Conservation (phyloP, 2,888 invertebrate genomes). For the Plebejus melissa region DNA sequence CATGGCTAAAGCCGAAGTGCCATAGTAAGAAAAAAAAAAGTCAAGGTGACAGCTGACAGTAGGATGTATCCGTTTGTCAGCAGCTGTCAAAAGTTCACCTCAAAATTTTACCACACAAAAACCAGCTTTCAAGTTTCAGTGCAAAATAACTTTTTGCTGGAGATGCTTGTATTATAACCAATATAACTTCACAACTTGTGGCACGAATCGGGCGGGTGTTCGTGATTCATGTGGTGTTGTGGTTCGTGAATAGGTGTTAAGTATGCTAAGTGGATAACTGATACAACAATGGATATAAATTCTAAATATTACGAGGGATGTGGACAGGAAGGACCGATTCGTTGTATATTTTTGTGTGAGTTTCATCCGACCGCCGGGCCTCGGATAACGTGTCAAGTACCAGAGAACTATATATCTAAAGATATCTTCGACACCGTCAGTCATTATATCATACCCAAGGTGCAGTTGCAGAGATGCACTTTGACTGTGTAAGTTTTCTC, state of each 20-base stretch:
- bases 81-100: constrained; percentile 18
- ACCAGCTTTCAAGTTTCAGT: background rate
- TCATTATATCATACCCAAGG: constrained; percentile 91
- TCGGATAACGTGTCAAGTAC: constrained; percentile 89
- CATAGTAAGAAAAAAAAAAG: background rate
- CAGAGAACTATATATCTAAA: constrained; percentile 87
- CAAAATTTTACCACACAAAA: background rate
- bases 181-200: constrained; percentile 2
- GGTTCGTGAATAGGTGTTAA: constrained; percentile 1
- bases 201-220: background rate
- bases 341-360: constrained; percentile 88
- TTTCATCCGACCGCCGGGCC: constrained; percentile 88
- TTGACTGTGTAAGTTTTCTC: constrained; percentile 85
- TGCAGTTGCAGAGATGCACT: constrained; percentile 86
- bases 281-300: constrained; percentile 60
- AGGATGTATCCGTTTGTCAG: constrained; percentile 14
- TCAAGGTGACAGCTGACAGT: background rate
- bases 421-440: constrained; percentile 90
- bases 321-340: constrained; percentile 84
- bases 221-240: background rate
- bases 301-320: constrained; percentile 77
- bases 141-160: background rate
- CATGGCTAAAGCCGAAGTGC: no score
- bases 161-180: background rate
- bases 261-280: background rate